Evolutionary conservation across 2,797 vertebrate genomes (phyloP).

Genomic region (Phyllotis vaccarum): DNA sequence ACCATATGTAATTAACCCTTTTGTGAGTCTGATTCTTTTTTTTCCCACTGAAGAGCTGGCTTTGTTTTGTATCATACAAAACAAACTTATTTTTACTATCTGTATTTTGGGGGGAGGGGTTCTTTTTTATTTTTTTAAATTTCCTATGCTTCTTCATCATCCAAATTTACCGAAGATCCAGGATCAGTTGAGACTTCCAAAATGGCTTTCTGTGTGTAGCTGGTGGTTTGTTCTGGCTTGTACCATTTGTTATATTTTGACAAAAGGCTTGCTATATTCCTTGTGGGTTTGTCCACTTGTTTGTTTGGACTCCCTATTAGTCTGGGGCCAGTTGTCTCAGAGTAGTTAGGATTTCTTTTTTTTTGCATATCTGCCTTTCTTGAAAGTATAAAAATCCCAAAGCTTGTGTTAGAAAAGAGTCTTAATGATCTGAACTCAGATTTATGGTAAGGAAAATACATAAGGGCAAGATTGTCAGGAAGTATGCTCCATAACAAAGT

Average conservation of each 20-base stretch:
- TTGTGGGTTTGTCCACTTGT: neutral
- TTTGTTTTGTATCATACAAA: conserved; percentile 18
- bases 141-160: neutral
- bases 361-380: neutral
- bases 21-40: neutral
- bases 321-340: neutral
- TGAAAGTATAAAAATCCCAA: conserved; percentile 25
- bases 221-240: neutral
- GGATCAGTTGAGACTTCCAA: neutral
- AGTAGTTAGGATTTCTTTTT: neutral
- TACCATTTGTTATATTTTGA: neutral
- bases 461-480: neutral
- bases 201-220: neutral
- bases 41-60: neutral
- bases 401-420: neutral
- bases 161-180: neutral
- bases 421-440: neutral
- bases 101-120: neutral
- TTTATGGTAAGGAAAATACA: neutral
- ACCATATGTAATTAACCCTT: neutral
- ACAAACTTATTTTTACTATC: neutral
- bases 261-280: neutral
- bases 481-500: neutral
- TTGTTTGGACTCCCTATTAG: conserved; percentile 3
- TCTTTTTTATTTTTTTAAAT: neutral